Conservation (phyloP, 2,888 invertebrate species). For the Lampropteryx suffumata region DNA sequence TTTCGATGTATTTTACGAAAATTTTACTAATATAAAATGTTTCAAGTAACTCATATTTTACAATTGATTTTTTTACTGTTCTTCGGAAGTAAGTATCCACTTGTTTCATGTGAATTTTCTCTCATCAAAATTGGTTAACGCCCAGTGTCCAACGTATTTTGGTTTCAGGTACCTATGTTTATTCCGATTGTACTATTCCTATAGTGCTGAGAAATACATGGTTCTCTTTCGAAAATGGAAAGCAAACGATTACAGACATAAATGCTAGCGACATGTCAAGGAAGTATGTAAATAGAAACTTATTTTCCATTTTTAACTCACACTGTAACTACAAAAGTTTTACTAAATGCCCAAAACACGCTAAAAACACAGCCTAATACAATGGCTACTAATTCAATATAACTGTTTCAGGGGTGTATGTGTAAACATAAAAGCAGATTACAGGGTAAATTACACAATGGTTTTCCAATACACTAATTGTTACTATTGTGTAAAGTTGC, state of each 20-base stretch:
- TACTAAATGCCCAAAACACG: no score
- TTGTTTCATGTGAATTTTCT: conserved; percentile 24
- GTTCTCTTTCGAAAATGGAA: conserved; percentile 95
- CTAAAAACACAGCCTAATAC: no score
- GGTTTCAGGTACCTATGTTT: conserved; percentile 54
- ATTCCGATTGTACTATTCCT: conserved; percentile 88
- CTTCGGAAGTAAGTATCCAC: conserved; percentile 43
- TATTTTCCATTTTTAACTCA: no score
- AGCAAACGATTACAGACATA: conserved; percentile 91
- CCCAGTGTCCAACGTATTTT: conserved; percentile 48
- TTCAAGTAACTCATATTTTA: conserved; percentile 32
- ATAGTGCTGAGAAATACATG: conserved; percentile 91
- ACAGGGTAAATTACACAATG: conserved; percentile 92
- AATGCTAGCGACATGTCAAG: conserved; percentile 90
- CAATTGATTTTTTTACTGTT: conserved; percentile 38
- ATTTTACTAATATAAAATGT: conserved; percentile 38
- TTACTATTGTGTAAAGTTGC: conserved; percentile 92
- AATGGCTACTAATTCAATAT: no score
- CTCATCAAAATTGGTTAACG: conserved; percentile 53
- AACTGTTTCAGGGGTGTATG: conserved; percentile 84
- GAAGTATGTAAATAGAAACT: conserved; percentile 54
- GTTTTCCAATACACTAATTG: conserved; percentile 88
- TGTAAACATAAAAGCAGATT: conserved; percentile 87
- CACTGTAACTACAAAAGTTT: no score
- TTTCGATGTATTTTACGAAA: conserved; percentile 32